Conservation (phyloP, 2,113 vertebrate genomes). For the Ranitomeya imitator region DNA sequence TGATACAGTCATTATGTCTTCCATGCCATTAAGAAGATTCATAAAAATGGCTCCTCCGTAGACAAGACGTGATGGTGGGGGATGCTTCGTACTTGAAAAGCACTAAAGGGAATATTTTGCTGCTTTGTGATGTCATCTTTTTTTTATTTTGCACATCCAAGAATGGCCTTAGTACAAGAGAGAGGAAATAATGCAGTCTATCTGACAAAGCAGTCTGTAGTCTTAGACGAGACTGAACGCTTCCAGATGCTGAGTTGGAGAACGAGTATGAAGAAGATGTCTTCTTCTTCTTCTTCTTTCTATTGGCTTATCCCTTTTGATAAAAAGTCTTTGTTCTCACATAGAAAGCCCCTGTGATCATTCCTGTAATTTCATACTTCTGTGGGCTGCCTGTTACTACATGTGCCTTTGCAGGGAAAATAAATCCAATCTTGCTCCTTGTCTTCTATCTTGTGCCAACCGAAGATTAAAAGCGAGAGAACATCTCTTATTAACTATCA, state of each 20-base stretch:
- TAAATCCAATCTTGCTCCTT: slow-evolving; percentile 23
- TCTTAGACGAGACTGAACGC: slow-evolving; percentile 3
- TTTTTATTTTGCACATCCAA: slow-evolving; percentile 13
- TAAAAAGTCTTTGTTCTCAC: slow-evolving; percentile 49
- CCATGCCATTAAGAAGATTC: slow-evolving; percentile 27
- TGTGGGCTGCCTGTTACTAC: slow-evolving; percentile 50
- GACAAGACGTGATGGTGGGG: slow-evolving; percentile 26
- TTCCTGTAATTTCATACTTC: slow-evolving; percentile 49
- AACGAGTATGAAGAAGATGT: neutral
- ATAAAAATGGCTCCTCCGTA: slow-evolving; percentile 25
- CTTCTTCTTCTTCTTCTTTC: slow-evolving; percentile 27
- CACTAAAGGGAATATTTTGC: slow-evolving; percentile 50
- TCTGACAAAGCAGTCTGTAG: slow-evolving; percentile 32
- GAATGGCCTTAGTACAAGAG: slow-evolving; percentile 17
- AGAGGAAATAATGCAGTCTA: slow-evolving; percentile 25
- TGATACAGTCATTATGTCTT: slow-evolving; percentile 36
- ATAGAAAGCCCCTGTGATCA: slow-evolving; percentile 47
- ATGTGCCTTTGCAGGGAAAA: slow-evolving; percentile 12
- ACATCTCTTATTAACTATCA: neutral
- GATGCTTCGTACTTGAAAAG: slow-evolving; percentile 4
- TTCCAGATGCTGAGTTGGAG: slow-evolving; percentile 17
- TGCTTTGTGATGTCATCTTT: slow-evolving; percentile 28
- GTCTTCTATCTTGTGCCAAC: slow-evolving; percentile 31
- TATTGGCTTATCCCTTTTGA: slow-evolving; percentile 38
- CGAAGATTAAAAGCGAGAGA: neutral